Percentiles rank a stretch among this genome's conserved stretches.
These are phyloP conservation scores for Numenius arquata DNA, from an alignment of 2,113 vertebrate genomes.

Conservation along the genomic window DNA sequence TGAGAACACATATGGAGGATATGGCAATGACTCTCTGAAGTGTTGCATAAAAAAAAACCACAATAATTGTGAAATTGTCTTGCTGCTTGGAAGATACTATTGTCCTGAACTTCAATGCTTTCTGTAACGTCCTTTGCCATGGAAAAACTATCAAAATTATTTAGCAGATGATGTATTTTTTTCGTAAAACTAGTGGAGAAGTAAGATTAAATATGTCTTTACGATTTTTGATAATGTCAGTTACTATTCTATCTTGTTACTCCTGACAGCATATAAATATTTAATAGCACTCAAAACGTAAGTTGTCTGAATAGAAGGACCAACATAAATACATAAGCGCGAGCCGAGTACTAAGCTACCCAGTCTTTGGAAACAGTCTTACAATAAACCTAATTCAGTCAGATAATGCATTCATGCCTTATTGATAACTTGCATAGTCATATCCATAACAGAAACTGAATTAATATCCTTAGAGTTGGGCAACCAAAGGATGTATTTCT, in stretches of 20 bases:
- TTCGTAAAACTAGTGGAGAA: not conserved
- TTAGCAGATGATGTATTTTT: not conserved
- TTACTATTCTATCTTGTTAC: not conserved
- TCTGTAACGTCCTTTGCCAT: not conserved
- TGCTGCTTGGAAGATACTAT: not conserved
- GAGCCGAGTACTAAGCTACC: not conserved
- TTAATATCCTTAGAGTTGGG: not conserved
- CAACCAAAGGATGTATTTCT: not conserved
- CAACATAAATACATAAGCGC: not conserved
- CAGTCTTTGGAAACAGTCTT: not conserved
- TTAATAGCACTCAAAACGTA: not conserved
- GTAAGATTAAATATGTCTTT: not conserved
- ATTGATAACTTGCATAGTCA: not conserved
- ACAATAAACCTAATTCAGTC: not conserved
- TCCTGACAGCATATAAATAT: slow-evolving; percentile 6
- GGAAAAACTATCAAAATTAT: not conserved
- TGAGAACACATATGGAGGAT: not conserved
- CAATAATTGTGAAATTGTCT: not conserved
- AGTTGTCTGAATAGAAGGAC: not conserved
- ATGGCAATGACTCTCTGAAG: not conserved
- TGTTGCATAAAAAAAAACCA: not conserved
- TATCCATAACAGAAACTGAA: not conserved
- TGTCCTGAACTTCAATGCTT: not conserved
- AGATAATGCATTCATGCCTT: not conserved
- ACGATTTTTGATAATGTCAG: not conserved